Evolutionary conservation across 2,797 vertebrate genomes (phyloP).

Genomic region (Champsocephalus gunnari): DNA sequence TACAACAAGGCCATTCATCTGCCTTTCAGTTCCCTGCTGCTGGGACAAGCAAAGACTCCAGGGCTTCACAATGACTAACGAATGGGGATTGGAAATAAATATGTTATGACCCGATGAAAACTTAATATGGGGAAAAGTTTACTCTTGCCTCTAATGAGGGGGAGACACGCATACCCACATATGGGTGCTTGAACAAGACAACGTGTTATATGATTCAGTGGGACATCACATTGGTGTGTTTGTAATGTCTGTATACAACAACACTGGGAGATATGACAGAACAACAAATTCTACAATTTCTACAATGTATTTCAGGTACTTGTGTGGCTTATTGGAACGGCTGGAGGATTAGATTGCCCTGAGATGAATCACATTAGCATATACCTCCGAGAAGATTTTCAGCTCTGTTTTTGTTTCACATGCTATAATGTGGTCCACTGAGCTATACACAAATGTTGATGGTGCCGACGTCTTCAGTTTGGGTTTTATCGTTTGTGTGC

Average conservation of each 20-base stretch:
- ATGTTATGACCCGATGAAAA: slow-evolving; percentile 43
- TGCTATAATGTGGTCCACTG: slow-evolving; percentile 58
- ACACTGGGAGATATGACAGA: not conserved
- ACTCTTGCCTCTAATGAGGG: slow-evolving; percentile 18
- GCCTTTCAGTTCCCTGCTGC: slow-evolving; percentile 44
- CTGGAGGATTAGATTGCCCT: slow-evolving; percentile 55
- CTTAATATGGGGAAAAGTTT: slow-evolving; percentile 31
- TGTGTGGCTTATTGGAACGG: slow-evolving; percentile 40
- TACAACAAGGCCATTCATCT: slow-evolving; percentile 45
- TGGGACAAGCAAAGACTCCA: slow-evolving; percentile 28
- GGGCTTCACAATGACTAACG: slow-evolving; percentile 45
- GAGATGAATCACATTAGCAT: slow-evolving; percentile 60
- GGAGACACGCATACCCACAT: not conserved
- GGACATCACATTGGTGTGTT: not conserved
- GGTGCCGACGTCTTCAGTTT: slow-evolving; percentile 62
- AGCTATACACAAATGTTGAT: slow-evolving; percentile 56
- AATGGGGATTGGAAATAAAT: slow-evolving; percentile 49
- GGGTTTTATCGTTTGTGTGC: slow-evolving; percentile 59
- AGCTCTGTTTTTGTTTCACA: slow-evolving; percentile 46
- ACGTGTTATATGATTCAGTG: not conserved
- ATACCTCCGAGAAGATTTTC: slow-evolving; percentile 41
- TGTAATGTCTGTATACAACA: slow-evolving; percentile 13
- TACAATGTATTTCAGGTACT: slow-evolving; percentile 41
- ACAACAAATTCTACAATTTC: slow-evolving; percentile 20
- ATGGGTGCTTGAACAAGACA: not conserved